These are phyloP conservation scores for Syritta pipiens DNA, from an alignment of 2,888 invertebrate genomes.

Conservation along the genomic window DNA sequence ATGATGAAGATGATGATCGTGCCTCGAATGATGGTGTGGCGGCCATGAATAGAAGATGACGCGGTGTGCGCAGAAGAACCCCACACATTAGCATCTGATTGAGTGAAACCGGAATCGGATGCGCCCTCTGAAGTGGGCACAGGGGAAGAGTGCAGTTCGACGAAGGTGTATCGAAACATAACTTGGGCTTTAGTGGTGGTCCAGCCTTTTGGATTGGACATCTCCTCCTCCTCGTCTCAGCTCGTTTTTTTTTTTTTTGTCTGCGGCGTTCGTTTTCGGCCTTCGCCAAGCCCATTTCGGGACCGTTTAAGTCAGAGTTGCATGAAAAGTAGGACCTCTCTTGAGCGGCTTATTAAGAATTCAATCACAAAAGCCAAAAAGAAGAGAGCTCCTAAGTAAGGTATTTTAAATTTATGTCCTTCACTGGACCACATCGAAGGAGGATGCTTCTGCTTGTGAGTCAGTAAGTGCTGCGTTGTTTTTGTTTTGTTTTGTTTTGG, in stretches of 20 bases:
- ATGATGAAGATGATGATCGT: constrained; percentile 37
- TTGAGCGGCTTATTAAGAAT: constrained; percentile 58
- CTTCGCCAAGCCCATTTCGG: no score
- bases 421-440: constrained; percentile 49
- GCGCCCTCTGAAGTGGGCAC: neutral
- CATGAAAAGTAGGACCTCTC: constrained; percentile 42
- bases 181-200: constrained; percentile 50
- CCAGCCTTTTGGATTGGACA: constrained; percentile 21
- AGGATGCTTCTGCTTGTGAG: constrained; percentile 27
- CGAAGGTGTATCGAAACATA: constrained; percentile 7
- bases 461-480: constrained; percentile 44
- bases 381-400: constrained; percentile 29
- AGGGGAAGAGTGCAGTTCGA: constrained; percentile 18
- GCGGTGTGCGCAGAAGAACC: neutral
- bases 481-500: constrained; percentile 20
- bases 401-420: constrained; percentile 69
- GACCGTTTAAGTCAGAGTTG: constrained; percentile 18
- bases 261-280: constrained; percentile 7
- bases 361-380: no score
- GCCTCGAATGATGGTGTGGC: neutral
- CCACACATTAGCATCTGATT: constrained; percentile 38
- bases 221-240: constrained; percentile 4
- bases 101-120: constrained; percentile 29
- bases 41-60: constrained; percentile 14
- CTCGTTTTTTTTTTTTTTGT: neutral